Base-by-base conservation (phyloP, 2,797 vertebrate species). In the Anabacerthia variegaticeps region DNA sequence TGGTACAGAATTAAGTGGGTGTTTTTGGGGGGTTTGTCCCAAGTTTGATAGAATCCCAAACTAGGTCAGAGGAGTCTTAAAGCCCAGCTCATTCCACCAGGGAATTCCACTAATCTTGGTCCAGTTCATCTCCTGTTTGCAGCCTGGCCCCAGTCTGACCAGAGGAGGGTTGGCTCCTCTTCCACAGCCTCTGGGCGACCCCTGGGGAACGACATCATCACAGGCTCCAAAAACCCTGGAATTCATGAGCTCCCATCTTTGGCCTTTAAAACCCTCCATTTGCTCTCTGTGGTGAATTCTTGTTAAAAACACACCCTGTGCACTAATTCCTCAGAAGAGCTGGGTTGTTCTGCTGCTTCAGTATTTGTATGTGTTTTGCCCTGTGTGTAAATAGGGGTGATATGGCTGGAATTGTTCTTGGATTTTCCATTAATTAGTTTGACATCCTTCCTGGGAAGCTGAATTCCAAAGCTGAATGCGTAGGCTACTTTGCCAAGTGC, bases 361-460 rank as follows among this genome's bases (percentile, higher is more conserved):
- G 1, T 3, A 3, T n/a, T 9, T 34, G 41, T 10, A 2, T 0
- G 0, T 46, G 4, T 44, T 55, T 30, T 3, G 2, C 1, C 28
- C 37, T 15, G 4, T 14, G 3, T 43, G 6, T 39, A 20, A 32
- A 18, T 6, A 30, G 44, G 54, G 65, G 27, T 4, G 16, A 22
- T 1, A 4, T 9, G n/a, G 20, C 44, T 63, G 37, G 2, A 22
- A 16, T n/a, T 59, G 71, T 5, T 28, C 22, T n/a, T 30, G 24
- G 21, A 6, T 39, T 63, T 52, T 36, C 48, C 26, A 1, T 48
- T 36, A 24, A 32, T 63, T n/a, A 19, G 21, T 63, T 48, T n/a
- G 28, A 9, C 39, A 2, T 17, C 4, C 15, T 59, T 72, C 51
- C 39, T 54, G 43, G 43, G 58, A 67, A 62, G 54, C 54, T 37